Conservation (phyloP, 2,113 vertebrate species). For the Phaethon lepturus region DNA sequence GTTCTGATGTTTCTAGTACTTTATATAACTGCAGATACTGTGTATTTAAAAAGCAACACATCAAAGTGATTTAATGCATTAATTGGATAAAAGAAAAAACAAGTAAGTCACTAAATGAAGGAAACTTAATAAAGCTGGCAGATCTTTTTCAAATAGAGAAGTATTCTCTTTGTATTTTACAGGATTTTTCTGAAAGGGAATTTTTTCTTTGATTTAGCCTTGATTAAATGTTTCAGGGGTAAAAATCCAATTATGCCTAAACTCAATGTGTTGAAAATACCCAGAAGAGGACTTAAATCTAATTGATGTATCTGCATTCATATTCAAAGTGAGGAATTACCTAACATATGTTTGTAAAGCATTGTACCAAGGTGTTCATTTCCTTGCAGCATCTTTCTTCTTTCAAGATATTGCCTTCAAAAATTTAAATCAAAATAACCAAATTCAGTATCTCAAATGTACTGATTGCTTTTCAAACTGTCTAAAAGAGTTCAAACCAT, state of each 20-base stretch:
- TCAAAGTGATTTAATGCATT: conserved; percentile 64
- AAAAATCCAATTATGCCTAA: conserved; percentile 65
- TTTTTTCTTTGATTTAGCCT: conserved; percentile 62
- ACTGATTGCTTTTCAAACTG: conserved; percentile 17
- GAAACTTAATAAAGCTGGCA: conserved; percentile 28
- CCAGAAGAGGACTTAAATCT: conserved; percentile 43
- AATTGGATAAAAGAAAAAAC: conserved; percentile 63
- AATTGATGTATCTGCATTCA: conserved; percentile 57
- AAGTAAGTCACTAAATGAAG: conserved; percentile 48
- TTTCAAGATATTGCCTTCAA: conserved; percentile 36
- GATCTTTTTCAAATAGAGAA: conserved; percentile 18
- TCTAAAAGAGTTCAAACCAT: neutral
- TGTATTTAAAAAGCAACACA: conserved; percentile 42
- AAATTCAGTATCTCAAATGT: neutral
- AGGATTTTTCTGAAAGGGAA: neutral
- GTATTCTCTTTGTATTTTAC: conserved; percentile 45
- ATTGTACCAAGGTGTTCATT: conserved; percentile 26
- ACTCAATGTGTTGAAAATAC: conserved; percentile 61
- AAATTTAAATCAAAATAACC: conserved; percentile 30
- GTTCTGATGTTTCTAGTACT: neutral
- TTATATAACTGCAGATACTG: neutral
- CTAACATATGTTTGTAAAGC: conserved; percentile 39
- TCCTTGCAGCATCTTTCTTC: conserved; percentile 33
- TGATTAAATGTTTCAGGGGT: conserved; percentile 59
- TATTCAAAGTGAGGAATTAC: conserved; percentile 53